These are phyloP conservation scores for Malurus melanocephalus DNA, from an alignment of 2,113 vertebrate genomes.

Conservation along the genomic window DNA sequence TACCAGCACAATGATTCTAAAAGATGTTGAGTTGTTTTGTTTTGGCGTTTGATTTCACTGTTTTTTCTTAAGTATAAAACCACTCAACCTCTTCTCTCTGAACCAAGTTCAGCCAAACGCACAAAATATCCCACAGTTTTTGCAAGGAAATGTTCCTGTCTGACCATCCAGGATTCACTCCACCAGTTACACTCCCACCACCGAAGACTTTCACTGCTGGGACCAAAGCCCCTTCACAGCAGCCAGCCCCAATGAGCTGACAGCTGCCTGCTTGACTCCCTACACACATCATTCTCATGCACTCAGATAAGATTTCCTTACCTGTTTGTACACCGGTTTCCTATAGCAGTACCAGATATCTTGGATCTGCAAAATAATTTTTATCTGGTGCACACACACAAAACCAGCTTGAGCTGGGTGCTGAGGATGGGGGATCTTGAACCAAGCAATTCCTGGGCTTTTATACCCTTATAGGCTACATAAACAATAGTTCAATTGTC, in stretches of 20 bases:
- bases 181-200: neutral
- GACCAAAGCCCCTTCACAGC: neutral
- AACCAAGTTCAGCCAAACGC: neutral
- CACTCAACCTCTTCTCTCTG: neutral
- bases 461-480: neutral
- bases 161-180: neutral
- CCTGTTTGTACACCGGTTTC: neutral
- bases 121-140: neutral
- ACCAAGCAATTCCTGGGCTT: neutral
- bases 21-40: neutral
- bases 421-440: neutral
- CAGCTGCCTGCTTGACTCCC: neutral
- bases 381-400: neutral
- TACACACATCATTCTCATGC: neutral
- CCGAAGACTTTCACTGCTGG: neutral
- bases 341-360: neutral
- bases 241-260: fast-evolving
- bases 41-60: neutral
- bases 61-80: neutral
- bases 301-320: neutral
- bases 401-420: neutral
- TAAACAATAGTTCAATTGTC: fast-evolving
- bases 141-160: neutral
- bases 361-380: neutral
- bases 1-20: neutral